Evolutionary conservation across 2,113 vertebrate genomes (phyloP).

Genomic region (Isurus oxyrinchus): DNA sequence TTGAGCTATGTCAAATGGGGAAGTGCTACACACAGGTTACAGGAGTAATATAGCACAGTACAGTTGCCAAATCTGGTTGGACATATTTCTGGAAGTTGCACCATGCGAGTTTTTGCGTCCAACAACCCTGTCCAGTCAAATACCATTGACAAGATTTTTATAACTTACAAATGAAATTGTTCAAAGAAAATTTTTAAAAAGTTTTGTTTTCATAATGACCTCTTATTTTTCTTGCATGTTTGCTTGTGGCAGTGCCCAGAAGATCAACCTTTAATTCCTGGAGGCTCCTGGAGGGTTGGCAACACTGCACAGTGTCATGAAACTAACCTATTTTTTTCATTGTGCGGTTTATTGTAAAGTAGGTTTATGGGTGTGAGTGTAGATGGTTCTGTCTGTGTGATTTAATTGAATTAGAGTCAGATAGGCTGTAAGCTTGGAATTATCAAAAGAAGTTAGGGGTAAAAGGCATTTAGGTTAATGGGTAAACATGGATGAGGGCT

Average conservation of each 20-base stretch:
- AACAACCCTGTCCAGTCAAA: neutral
- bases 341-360: too few relatives aligned
- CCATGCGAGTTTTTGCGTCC: neutral
- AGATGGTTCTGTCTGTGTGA: too few relatives aligned
- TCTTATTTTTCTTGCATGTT: neutral
- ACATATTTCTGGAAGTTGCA: neutral
- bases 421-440: too few relatives aligned
- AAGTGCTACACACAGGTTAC: neutral
- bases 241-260: neutral
- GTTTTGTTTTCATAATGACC: neutral
- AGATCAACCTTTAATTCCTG: neutral
- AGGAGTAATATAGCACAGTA: neutral
- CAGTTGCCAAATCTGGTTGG: neutral
- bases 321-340: too few relatives aligned
- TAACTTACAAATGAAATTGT: neutral
- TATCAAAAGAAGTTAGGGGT: too few relatives aligned
- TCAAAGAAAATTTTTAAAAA: neutral
- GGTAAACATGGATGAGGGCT: too few relatives aligned
- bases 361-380: too few relatives aligned
- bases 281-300: neutral
- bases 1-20: neutral
- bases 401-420: too few relatives aligned
- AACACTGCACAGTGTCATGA: neutral
- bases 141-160: neutral
- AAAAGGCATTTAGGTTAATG: too few relatives aligned